Evolutionary conservation across 1,140 invertebrate species (phyloP), one percentile per base, ranked within the genome.

Genomic region (Bombyx mandarina): DNA sequence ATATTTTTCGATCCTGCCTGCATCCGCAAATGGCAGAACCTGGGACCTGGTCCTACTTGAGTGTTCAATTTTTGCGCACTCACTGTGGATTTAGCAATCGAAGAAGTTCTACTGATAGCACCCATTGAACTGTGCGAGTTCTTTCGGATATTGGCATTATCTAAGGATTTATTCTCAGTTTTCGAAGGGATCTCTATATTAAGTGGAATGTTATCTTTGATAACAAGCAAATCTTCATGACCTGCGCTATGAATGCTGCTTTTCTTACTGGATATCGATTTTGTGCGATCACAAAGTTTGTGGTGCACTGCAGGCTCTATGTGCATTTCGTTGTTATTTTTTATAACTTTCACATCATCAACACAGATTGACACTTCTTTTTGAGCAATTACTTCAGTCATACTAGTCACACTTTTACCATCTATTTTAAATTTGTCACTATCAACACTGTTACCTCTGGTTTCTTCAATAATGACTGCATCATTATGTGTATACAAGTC

Each of bases 1-100:
- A 95, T 94, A 74, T 95, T 95, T 69, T 93, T 94, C 6, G 93
- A 93, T 0, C 93, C 93, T 2, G 90, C 90, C 64, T 93, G 93
- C 56, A 94, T 88, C 42, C 92, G 86, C 63, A 94, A 89, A 7
- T 93, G 91, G 69, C 93, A 94, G 62, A 93, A 92, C 58, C 93
- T 88, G 0, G 93, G 92, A 7, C 92, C 92, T 7, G 86, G 86
- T 42, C 86, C 88, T 0, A 89, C 85, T 67, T 85, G 83, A 49
- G 79, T 83, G 47, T 83, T 88, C 42, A 79, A 87, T 56, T 82
- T 87, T 52, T 87, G 82, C 22, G 82, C 86, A 52, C 82, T 87
- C 9, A 84, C 78, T 22, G 84, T 87, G 10, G 84, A 87, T 58
- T 87, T 87, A 10, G 84, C 82, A 56, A 85, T 54, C 9, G 88